Conservation (phyloP, 2,888 invertebrate genomes). For the Spodoptera exigua region DNA sequence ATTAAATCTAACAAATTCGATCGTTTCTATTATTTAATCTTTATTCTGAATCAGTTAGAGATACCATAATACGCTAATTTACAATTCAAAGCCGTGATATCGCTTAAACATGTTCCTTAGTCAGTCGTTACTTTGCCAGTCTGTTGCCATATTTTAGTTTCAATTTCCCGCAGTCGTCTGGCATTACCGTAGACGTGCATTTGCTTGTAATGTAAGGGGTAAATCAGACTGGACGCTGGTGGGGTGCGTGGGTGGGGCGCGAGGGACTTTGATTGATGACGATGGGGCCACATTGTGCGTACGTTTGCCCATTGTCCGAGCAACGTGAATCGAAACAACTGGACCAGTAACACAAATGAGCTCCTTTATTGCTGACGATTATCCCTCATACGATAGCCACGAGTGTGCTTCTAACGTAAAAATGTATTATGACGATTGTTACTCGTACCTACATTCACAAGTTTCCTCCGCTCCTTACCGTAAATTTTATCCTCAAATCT, state of each 20-base stretch:
- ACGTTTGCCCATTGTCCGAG: constrained; percentile 81
- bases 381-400: constrained; percentile 62
- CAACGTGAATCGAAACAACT: constrained; percentile 82
- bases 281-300: constrained; percentile 77
- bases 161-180: constrained; percentile 51
- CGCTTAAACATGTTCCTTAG: constrained; percentile 37
- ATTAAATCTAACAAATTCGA: constrained; percentile 4
- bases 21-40: constrained; percentile 11
- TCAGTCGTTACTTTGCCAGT: constrained; percentile 29
- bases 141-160: constrained; percentile 50
- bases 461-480: constrained; percentile 2
- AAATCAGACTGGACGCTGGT: constrained; percentile 63
- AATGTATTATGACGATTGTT: constrained; percentile 37
- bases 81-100: constrained; percentile 17
- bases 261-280: constrained; percentile 82
- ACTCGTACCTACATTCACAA: constrained; percentile 7
- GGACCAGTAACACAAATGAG: constrained; percentile 74
- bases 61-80: constrained; percentile 10
- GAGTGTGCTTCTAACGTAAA: constrained; percentile 58
- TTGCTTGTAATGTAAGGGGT: constrained; percentile 72
- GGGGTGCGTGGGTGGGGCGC: constrained; percentile 67
- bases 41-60: constrained; percentile 9
- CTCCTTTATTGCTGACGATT: constrained; percentile 75
- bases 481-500: constrained; percentile 17
- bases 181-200: constrained; percentile 62